A percentile compares a stretch with the other conserved stretches of the same genome.
Conservation (phyloP, 2,113 vertebrate genomes). For the Neoarius graeffei region DNA sequence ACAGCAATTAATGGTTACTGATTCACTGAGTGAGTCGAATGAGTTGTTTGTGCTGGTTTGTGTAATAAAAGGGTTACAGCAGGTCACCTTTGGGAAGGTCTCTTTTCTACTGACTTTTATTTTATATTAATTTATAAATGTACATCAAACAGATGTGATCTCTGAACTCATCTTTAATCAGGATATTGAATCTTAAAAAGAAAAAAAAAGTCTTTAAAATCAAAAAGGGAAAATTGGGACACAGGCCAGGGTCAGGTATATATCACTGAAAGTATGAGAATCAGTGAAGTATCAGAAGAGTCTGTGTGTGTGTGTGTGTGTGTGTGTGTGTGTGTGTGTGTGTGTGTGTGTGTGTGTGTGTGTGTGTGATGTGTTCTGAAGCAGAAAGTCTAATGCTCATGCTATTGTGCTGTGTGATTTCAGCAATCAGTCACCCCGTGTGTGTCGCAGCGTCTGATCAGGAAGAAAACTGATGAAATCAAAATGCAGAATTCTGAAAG, state of each 20-base stretch:
- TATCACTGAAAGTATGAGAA: neutral
- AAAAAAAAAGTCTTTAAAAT: neutral
- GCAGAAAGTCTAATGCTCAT: neutral
- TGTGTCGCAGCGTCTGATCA: neutral
- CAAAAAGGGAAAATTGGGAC: neutral
- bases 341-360: neutral
- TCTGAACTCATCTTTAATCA: neutral
- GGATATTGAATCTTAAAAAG: neutral
- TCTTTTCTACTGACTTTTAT: neutral
- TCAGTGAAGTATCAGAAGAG: neutral
- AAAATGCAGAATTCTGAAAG: neutral
- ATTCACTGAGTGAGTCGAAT: neutral
- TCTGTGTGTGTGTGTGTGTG: neutral
- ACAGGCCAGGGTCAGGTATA: neutral
- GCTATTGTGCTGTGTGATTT: neutral
- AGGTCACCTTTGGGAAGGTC: neutral
- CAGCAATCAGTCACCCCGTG: neutral
- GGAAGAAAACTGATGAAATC: slow-evolving; percentile 3
- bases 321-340: neutral
- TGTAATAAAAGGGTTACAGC: neutral
- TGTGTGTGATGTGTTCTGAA: neutral
- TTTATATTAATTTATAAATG: neutral
- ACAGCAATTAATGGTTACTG: neutral
- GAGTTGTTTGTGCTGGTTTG: neutral
- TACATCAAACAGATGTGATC: neutral